Percentiles rank a stretch among this genome's conserved stretches.
phyloP scores from a whole-genome alignment of 1,140 invertebrate species.

The Calephelis virginiensis region DNA sequence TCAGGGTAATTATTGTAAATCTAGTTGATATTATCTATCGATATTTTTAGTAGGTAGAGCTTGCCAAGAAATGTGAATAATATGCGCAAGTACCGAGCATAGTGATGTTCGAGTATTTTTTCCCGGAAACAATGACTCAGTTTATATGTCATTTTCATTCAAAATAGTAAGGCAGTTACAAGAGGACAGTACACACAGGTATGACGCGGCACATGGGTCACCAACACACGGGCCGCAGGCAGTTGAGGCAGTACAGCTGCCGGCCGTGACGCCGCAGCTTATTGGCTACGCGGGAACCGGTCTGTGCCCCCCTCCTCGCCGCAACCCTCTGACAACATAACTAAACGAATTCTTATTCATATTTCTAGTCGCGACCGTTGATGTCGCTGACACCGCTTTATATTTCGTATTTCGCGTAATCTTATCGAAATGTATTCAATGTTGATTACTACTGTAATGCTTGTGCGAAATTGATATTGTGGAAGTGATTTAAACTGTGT shows the following conservation, averaged over 20 bases:
- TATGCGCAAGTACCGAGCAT: neutral
- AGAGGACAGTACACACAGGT: conserved; percentile 43
- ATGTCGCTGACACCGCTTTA: conserved; percentile 53
- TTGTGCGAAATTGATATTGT: conserved; percentile 31
- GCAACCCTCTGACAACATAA: conserved; percentile 42
- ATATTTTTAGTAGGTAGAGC: neutral
- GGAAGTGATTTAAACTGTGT: conserved; percentile 8
- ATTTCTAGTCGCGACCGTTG: conserved; percentile 66
- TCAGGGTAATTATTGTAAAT: too few species aligned
- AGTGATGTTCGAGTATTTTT: neutral
- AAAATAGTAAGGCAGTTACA: conserved; percentile 46
- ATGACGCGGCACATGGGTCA: conserved; percentile 49
- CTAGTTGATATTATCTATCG: neutral
- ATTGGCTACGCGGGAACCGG: conserved; percentile 65
- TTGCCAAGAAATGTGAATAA: neutral
- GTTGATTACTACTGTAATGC: conserved; percentile 48
- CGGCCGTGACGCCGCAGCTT: conserved; percentile 50
- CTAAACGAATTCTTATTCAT: conserved; percentile 76
- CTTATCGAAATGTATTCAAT: conserved; percentile 70
- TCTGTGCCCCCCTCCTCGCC: conserved; percentile 45
- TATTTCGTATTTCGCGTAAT: conserved; percentile 69
- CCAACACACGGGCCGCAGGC: conserved; percentile 36
- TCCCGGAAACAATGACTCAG: conserved; percentile 40
- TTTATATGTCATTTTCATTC: conserved; percentile 51
- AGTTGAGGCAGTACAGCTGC: conserved; percentile 57